Percentiles rank a stretch among this genome's conserved stretches.
These are phyloP conservation scores for Aphaenogaster rudis DNA, from an alignment of 1,140 invertebrate genomes.

Conservation along the genomic window DNA sequence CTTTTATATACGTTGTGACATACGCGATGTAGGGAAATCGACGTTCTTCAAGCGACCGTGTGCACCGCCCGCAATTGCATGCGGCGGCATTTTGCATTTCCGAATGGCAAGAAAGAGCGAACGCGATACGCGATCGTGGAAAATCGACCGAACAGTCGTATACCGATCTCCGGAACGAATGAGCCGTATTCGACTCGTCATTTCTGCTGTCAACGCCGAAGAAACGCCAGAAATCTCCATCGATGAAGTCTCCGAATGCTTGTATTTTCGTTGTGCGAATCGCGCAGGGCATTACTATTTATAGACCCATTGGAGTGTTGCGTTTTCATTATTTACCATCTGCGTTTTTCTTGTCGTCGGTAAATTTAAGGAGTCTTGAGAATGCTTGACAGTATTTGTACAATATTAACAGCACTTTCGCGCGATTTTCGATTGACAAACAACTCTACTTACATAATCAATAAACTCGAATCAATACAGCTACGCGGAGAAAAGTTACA, in stretches of 20 bases:
- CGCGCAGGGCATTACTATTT: not conserved
- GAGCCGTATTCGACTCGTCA: slow-evolving; percentile 58
- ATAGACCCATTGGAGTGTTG: no score
- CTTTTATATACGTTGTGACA: slow-evolving; percentile 35
- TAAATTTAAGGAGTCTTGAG: not conserved
- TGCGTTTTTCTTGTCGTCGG: not conserved
- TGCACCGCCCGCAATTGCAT: slow-evolving; percentile 31
- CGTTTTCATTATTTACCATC: not conserved
- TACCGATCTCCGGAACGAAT: slow-evolving; percentile 45
- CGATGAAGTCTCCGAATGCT: not conserved
- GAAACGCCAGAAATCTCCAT: slow-evolving; percentile 6
- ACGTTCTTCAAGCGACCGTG: slow-evolving; percentile 41
- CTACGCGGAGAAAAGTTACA: not conserved
- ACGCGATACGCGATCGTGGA: slow-evolving; percentile 5
- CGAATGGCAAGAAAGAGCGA: slow-evolving; percentile 11
- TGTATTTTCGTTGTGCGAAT: not conserved
- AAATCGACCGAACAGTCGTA: slow-evolving; percentile 56
- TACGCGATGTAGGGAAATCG: slow-evolving; percentile 19
- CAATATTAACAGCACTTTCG: slow-evolving; percentile 12
- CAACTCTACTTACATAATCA: slow-evolving; percentile 29
- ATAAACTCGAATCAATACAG: slow-evolving; percentile 33
- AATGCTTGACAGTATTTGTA: not conserved
- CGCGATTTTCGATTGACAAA: slow-evolving; percentile 8
- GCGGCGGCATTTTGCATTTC: slow-evolving; percentile 18
- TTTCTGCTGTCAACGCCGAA: slow-evolving; percentile 62